Evolutionary conservation across 37 sponge, comb jelly and placozoan species (phyloP), one percentile per base, ranked within the genome.

Genomic region (Beroe forskalii): DNA sequence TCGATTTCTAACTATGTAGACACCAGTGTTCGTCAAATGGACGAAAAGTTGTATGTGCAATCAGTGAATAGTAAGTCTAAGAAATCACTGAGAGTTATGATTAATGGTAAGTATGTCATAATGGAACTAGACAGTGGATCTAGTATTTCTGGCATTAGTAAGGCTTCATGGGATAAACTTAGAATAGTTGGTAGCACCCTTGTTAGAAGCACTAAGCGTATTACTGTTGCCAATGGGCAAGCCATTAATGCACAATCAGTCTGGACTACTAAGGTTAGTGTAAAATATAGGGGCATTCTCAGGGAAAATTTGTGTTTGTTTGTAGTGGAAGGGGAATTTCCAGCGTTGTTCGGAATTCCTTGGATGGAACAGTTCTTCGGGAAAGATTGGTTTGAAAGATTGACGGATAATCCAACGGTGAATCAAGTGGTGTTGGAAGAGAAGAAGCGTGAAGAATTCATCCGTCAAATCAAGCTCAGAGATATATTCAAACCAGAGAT

Each of bases 91-190:
- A 69, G 32, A 35, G 39, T 69, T 28, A 28, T 35, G 38, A 36
- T 69, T 36, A 69, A 69, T 69, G 72, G 72, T 69, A 69, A 33
- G 38, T 35, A 31, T 2, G 35, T 69, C 19, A 33, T 32, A 9
- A 69, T 69, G 72, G 72, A 69, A 35, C 38, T 69, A 69, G 72
- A 69, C 32, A 35, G 33, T 9, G 72, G 72, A 35, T 69, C 72
- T 27, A 35, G 33, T 69, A 31, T 69, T 31, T 36, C 72, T 12
- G 27, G 35, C 37, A 69, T 69, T 32, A 69, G 72, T 35, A 69
- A 33, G 38, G 72, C 72, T 69, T 32, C 12, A 1, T 69, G 27
- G 27, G 72, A 69, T 35, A 35, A 2, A 14, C 38, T 69, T 12
- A 69, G 32, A 14, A 30, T 64, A 27, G 30, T 30, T 27, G 31